A percentile compares a stretch with the other conserved stretches of the same genome.
phyloP scores from a whole-genome alignment of 1,140 invertebrate genomes.

The Drosophila rufa region DNA sequence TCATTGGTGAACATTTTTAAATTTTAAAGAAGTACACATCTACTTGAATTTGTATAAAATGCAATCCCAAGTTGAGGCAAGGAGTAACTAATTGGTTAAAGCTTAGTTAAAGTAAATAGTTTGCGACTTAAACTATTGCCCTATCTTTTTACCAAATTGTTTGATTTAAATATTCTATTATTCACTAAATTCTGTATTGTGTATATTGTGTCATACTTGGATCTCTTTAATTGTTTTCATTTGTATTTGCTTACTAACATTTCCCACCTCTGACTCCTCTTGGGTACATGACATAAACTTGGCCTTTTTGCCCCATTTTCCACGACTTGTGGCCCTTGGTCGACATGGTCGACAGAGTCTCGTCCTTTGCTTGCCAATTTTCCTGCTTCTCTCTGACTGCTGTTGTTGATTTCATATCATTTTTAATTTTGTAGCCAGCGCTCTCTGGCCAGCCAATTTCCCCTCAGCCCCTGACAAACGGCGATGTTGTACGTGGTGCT shows the following conservation, averaged over 20 bases:
- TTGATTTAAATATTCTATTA: neutral
- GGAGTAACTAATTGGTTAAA: too few relatives aligned
- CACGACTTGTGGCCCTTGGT: slow-evolving; percentile 13
- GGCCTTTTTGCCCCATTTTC: neutral
- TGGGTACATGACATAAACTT: slow-evolving; percentile 12
- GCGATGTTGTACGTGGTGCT: slow-evolving; percentile 39
- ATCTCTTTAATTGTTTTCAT: slow-evolving; percentile 17
- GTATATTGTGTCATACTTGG: too few relatives aligned
- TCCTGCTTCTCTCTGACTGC: neutral
- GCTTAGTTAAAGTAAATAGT: neutral
- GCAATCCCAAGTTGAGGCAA: too few relatives aligned
- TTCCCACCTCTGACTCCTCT: neutral
- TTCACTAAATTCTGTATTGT: neutral
- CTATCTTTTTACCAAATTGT: neutral
- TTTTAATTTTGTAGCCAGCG: slow-evolving; percentile 60
- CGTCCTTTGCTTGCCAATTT: slow-evolving; percentile 11
- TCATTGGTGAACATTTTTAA: too few relatives aligned
- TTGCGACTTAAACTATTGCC: neutral
- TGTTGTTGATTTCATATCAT: slow-evolving; percentile 62
- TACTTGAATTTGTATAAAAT: too few relatives aligned
- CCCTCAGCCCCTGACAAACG: neutral
- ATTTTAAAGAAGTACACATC: too few relatives aligned
- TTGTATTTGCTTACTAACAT: neutral
- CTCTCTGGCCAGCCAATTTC: slow-evolving; percentile 19
- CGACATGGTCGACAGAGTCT: slow-evolving; percentile 48